Evolutionary conservation across 2,113 vertebrate species (phyloP), one percentile per base, ranked within the genome.

Genomic region (Monopterus albus): DNA sequence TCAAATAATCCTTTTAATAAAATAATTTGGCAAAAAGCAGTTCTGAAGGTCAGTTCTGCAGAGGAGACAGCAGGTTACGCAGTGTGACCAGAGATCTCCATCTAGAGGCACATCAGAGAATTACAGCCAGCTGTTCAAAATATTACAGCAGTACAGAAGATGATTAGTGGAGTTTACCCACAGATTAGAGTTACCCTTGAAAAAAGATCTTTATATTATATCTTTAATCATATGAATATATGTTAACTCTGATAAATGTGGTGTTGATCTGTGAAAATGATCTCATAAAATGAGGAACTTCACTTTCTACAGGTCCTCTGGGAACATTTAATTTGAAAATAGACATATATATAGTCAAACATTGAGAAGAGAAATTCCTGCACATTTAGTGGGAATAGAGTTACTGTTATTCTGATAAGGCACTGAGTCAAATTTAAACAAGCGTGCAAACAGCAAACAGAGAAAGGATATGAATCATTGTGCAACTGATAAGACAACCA

Each of bases 321-420:
- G n/a, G 1, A 7, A 59, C 17, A 26, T 29, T 51, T 29, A 51
- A 62, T 35, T 35, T 28, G 33, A 40, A 26, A 23, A 20, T 9
- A 46, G 9, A 40, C 13, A 28, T 39, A 6, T n/a, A n/a, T 26
- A 8, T 25, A 63, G 18, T 51, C 5, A 14, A 50, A 65, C 21
- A 17, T n/a, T 18, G 23, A 28, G 7, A 49, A 28, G 10, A 49
- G 7, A 46, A 11, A 47, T 31, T 56, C 7, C 28, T 39, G 25
- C 42, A 69, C 26, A 49, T 40, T 47, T 53, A 28, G 47, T 15
- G 13, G 3, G 56, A 51, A 38, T 23, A 36, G 31, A 70, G 18
- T 51, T 45, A 35, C 4, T 56, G 46, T 42, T 10, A 67, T 53
- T 81, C 21, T 51, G 17, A 53, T 74, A 79, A 79, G 79, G 83